Conservation (phyloP, 1,140 invertebrate species). For the Neodiprion lecontei region DNA sequence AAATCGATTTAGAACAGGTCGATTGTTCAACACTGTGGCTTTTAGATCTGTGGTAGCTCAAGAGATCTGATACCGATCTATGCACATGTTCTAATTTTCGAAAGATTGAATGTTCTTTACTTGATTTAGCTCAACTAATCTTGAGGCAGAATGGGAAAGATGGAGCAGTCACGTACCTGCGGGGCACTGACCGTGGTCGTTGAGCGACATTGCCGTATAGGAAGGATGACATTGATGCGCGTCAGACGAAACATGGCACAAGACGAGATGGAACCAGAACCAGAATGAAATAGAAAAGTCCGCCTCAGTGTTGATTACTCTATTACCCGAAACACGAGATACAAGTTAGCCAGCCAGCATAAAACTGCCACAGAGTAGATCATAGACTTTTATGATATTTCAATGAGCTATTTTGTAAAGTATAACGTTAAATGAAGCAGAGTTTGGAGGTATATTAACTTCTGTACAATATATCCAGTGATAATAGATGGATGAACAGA, state of each 20-base stretch:
- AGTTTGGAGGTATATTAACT: too few species aligned
- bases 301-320: constrained; percentile 54
- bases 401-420: background rate
- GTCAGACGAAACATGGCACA: constrained; percentile 50
- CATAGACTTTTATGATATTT: background rate
- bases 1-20: background rate
- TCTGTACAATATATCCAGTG: too few species aligned
- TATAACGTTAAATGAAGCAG: background rate
- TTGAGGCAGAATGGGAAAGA: background rate
- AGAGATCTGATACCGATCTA: background rate
- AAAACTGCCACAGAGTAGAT: constrained; percentile 39
- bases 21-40: constrained; percentile 16
- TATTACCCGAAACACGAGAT: constrained; percentile 54
- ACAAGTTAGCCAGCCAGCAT: constrained; percentile 42
- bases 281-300: constrained; percentile 58
- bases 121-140: too few species aligned
- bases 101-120: too few species aligned
- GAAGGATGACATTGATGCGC: constrained; percentile 43
- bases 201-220: constrained; percentile 45
- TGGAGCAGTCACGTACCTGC: constrained; percentile 48
- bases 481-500: too few species aligned
- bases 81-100: too few species aligned
- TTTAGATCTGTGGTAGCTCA: background rate
- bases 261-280: constrained; percentile 38
- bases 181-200: constrained; percentile 39